Evolutionary conservation across 2,797 vertebrate species (phyloP).

Genomic region (Manis javanica): DNA sequence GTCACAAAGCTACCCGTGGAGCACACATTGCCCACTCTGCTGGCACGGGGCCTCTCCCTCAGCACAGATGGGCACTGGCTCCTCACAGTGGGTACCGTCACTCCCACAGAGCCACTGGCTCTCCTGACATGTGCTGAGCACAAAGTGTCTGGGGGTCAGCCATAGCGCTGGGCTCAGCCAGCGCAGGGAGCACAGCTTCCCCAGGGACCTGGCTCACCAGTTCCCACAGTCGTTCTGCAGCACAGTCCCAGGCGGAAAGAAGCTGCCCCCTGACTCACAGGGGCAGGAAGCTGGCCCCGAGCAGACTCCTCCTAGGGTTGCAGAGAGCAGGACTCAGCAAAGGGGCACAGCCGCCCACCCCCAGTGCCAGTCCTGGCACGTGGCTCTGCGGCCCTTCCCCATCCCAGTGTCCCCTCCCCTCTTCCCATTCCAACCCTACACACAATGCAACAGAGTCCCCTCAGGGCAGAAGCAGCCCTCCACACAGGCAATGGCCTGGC

Average conservation of each 20-base stretch:
- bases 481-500: slow-evolving; percentile 88
- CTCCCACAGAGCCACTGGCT: slow-evolving; percentile 90
- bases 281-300: slow-evolving; percentile 88
- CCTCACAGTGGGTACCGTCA: slow-evolving; percentile 77
- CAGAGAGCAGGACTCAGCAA: background rate
- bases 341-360: background rate
- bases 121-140: slow-evolving; percentile 89
- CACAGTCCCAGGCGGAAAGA: slow-evolving; percentile 89
- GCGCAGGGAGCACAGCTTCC: background rate
- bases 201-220: slow-evolving; percentile 87
- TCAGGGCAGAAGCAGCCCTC: slow-evolving; percentile 95
- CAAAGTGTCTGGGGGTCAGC: background rate
- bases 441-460: slow-evolving; percentile 89
- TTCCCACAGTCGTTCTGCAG: slow-evolving; percentile 91
- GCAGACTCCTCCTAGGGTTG: slow-evolving; percentile 87
- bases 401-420: background rate
- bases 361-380: background rate
- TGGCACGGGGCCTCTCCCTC: slow-evolving; percentile 90
- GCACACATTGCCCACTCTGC: slow-evolving; percentile 89
- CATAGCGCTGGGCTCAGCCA: too few species aligned
- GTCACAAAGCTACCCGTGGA: slow-evolving; percentile 93
- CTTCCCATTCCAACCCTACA: slow-evolving; percentile 9
- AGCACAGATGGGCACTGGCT: slow-evolving; percentile 82
- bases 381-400: background rate
- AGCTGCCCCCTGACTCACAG: slow-evolving; percentile 90